Conservation (phyloP, 2,888 invertebrate species). For the Melanophora roralis region DNA sequence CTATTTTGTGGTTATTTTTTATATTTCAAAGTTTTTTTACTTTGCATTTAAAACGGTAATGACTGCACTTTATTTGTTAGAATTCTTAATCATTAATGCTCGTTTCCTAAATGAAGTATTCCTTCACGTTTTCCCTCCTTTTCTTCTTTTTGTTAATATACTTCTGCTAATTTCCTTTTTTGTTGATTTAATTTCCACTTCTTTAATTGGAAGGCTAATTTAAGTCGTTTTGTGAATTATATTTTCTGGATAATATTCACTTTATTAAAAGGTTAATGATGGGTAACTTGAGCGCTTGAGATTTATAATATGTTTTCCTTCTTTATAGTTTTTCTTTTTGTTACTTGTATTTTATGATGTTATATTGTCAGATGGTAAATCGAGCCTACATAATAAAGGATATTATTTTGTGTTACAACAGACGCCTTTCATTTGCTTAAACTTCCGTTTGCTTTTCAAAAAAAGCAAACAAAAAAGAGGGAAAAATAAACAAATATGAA, state of each 20-base stretch:
- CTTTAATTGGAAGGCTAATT: slow-evolving; percentile 25
- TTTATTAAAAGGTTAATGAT: slow-evolving; percentile 37
- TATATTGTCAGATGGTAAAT: slow-evolving; percentile 9
- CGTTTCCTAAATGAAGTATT: background rate
- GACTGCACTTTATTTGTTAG: background rate
- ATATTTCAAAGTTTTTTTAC: no score
- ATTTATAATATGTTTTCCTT: background rate
- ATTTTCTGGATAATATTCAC: slow-evolving; percentile 17
- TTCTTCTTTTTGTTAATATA: background rate
- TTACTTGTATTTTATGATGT: background rate
- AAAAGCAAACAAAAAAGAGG: background rate
- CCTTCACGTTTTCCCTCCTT: background rate
- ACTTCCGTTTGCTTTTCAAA: slow-evolving; percentile 32
- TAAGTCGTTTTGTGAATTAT: background rate
- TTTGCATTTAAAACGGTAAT: background rate
- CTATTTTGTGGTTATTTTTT: no score
- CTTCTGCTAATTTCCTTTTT: slow-evolving; percentile 6
- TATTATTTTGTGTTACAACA: slow-evolving; percentile 35
- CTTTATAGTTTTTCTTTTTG: background rate
- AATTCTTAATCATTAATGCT: background rate
- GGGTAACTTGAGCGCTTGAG: background rate
- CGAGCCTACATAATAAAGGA: slow-evolving; percentile 38
- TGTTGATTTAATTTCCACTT: slow-evolving; percentile 12
- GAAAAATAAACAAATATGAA: background rate
- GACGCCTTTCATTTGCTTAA: slow-evolving; percentile 41